Conservation (phyloP, 2,797 vertebrate species). For the Eutrigla gurnardus region DNA sequence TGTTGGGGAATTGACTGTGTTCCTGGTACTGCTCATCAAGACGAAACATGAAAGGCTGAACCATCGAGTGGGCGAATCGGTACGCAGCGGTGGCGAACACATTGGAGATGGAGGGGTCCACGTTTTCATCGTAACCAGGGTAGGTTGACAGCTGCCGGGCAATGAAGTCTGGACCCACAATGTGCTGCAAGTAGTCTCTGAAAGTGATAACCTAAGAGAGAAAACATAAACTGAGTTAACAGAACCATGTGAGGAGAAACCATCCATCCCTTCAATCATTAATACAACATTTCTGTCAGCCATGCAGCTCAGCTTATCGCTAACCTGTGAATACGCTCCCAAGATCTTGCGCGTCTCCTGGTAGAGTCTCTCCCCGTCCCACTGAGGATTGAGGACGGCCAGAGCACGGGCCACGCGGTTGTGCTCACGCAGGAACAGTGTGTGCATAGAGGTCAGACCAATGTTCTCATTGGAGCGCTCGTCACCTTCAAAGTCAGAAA, state of each 20-base stretch:
- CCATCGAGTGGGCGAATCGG: slow-evolving; percentile 86
- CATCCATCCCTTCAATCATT: not conserved
- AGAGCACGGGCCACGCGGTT: slow-evolving; percentile 86
- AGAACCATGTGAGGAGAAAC: too few relatives aligned
- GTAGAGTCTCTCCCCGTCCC: slow-evolving; percentile 88
- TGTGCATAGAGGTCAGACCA: slow-evolving; percentile 84
- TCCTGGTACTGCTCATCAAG: slow-evolving; percentile 80
- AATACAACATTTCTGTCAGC: not conserved
- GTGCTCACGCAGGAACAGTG: slow-evolving; percentile 89
- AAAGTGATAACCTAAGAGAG: slow-evolving; percentile 78
- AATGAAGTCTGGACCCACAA: slow-evolving; percentile 81
- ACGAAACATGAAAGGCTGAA: slow-evolving; percentile 86
- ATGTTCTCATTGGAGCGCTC: slow-evolving; percentile 84
- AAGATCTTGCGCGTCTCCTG: slow-evolving; percentile 91
- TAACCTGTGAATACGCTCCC: slow-evolving; percentile 86
- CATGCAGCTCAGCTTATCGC: not conserved
- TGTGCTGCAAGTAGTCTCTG: slow-evolving; percentile 86
- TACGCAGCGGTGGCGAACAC: slow-evolving; percentile 89
- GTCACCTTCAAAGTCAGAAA: slow-evolving; percentile 82
- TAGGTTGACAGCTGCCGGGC: slow-evolving; percentile 78
- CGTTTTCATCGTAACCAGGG: slow-evolving; percentile 77
- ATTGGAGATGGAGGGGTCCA: slow-evolving; percentile 87
- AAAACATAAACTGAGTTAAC: not conserved
- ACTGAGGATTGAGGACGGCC: slow-evolving; percentile 83
- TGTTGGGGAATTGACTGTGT: slow-evolving; percentile 50